Percentiles rank a stretch among this genome's conserved stretches.
These are phyloP conservation scores for Nerophis lumbriciformis DNA, from an alignment of 2,113 vertebrate species.

Conservation along the genomic window DNA sequence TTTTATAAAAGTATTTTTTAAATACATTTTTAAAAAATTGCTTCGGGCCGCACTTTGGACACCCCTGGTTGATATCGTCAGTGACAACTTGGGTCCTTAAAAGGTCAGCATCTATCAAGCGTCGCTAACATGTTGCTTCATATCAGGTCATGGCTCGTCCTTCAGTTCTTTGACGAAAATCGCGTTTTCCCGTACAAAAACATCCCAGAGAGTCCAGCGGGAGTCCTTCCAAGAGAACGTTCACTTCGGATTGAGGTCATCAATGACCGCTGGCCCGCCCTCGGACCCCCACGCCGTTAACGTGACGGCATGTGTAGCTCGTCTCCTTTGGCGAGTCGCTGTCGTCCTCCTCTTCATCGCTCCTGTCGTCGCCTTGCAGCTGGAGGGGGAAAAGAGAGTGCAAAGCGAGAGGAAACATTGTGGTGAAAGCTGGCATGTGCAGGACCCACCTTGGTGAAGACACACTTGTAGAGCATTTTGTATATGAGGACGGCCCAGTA, in stretches of 20 bases:
- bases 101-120: background rate
- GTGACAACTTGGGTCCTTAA: background rate
- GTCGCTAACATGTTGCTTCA: constrained; percentile 8
- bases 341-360: constrained; percentile 62
- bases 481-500: constrained; percentile 86
- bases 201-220: constrained; percentile 1
- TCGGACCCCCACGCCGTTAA: constrained; percentile 41
- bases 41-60: too few species aligned
- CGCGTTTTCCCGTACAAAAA: constrained; percentile 2
- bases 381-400: constrained; percentile 20
- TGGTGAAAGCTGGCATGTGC: background rate
- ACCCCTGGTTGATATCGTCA: too few species aligned
- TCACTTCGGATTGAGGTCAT: constrained; percentile 11
- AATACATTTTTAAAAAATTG: too few species aligned
- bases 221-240: constrained; percentile 13
- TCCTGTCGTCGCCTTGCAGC: constrained; percentile 60
- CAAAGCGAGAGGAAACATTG: background rate
- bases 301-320: constrained; percentile 34
- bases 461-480: constrained; percentile 77
- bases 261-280: constrained; percentile 53
- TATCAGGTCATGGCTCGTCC: constrained; percentile 12
- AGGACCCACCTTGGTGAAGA: constrained; percentile 78
- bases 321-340: constrained; percentile 36
- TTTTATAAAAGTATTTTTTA: too few species aligned
- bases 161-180: constrained; percentile 20